Percentiles rank a stretch among this genome's conserved stretches.
phyloP scores from a whole-genome alignment of 1,140 invertebrate genomes.

The Tribolium castaneum region DNA sequence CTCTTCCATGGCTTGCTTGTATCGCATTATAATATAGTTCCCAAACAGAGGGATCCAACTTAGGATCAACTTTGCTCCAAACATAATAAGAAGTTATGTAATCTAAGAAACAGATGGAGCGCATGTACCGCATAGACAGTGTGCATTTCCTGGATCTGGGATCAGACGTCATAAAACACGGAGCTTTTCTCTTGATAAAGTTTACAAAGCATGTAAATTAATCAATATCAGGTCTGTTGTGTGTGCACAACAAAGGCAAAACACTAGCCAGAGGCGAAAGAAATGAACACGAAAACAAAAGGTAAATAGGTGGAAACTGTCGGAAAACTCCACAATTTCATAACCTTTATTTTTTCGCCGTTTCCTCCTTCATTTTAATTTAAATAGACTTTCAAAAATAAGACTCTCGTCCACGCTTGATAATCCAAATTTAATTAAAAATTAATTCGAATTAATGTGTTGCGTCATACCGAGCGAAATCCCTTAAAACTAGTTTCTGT shows the following conservation, averaged over 20 bases:
- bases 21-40: background rate
- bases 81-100: background rate
- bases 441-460: conserved; percentile 22
- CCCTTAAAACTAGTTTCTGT: conserved; percentile 28
- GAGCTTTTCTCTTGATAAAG: background rate
- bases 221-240: background rate
- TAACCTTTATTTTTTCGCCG: background rate
- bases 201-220: background rate
- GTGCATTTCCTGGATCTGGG: background rate
- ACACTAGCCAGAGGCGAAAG: background rate
- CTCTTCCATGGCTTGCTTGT: background rate
- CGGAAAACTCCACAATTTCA: background rate
- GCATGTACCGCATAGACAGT: background rate
- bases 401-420: background rate
- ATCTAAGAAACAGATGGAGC: background rate
- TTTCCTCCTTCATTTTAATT: conserved; percentile 2
- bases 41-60: background rate
- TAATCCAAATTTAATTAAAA: conserved; percentile 23
- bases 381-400: conserved; percentile 13
- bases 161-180: background rate
- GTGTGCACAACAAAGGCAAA: background rate
- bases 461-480: conserved; percentile 19
- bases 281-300: too few species aligned
- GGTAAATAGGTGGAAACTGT: background rate
- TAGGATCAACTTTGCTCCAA: background rate